Conservation (phyloP, 2,113 vertebrate species). For the Megalops atlanticus region DNA sequence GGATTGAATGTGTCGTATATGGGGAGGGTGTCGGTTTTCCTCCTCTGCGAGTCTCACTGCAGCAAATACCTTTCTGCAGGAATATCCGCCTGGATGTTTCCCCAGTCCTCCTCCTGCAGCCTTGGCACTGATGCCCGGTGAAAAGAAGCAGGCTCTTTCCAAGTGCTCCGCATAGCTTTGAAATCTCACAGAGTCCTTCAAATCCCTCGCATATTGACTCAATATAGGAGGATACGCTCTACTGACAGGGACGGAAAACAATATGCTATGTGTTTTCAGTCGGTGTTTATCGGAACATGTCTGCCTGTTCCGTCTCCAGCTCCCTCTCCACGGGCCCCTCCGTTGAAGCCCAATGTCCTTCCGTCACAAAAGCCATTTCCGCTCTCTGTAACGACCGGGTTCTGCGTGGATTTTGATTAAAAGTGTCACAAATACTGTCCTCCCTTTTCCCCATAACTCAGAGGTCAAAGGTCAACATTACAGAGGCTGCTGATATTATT, state of each 20-base stretch:
- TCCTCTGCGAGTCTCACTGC: not conserved
- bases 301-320: not conserved
- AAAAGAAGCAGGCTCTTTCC: not conserved
- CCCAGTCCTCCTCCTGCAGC: not conserved
- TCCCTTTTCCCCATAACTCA: not conserved
- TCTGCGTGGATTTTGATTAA: not conserved
- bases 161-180: not conserved
- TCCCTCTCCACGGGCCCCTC: conserved; percentile 47
- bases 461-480: not conserved
- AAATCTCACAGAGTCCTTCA: conserved; percentile 7
- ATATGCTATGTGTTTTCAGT: not conserved
- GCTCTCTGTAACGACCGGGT: not conserved
- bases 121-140: not conserved
- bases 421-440: not conserved
- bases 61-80: not conserved
- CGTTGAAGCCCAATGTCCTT: not conserved
- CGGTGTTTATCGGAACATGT: conserved; percentile 24
- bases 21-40: not conserved
- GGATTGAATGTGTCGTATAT: not conserved
- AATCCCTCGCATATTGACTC: conserved; percentile 27
- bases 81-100: not conserved
- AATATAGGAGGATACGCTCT: conserved; percentile 7
- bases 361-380: not conserved
- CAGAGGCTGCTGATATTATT: not conserved
- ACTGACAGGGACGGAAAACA: conserved; percentile 24